Conservation (phyloP, 2,797 vertebrate genomes). For the Falco berigora region DNA sequence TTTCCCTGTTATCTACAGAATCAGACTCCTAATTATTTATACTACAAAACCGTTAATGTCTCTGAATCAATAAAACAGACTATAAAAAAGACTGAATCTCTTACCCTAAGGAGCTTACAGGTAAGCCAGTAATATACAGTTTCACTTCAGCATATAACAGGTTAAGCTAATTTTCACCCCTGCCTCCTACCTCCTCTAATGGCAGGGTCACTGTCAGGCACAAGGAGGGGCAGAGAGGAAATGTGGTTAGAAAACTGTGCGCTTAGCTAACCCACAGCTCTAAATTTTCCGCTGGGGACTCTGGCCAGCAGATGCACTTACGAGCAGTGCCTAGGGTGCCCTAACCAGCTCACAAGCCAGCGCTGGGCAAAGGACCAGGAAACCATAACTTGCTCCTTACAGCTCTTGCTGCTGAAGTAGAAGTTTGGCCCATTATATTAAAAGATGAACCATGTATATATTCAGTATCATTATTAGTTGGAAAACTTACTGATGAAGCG, state of each 20-base stretch:
- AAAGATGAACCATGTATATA: neutral
- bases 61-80: neutral
- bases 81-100: neutral
- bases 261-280: neutral
- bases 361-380: neutral
- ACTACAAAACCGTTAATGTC: neutral
- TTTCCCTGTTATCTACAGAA: neutral
- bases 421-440: neutral
- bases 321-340: rapidly evolving
- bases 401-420: neutral
- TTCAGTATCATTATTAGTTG: neutral
- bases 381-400: neutral
- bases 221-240: neutral
- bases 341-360: neutral
- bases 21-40: neutral
- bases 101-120: neutral
- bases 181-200: neutral
- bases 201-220: neutral
- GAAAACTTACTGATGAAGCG: neutral
- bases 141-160: neutral
- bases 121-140: neutral
- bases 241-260: neutral
- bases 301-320: neutral
- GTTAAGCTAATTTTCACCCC: neutral
- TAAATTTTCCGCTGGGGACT: neutral